Evolutionary conservation across 2,113 vertebrate species (phyloP).

Genomic region (Tenrec ecaudatus): DNA sequence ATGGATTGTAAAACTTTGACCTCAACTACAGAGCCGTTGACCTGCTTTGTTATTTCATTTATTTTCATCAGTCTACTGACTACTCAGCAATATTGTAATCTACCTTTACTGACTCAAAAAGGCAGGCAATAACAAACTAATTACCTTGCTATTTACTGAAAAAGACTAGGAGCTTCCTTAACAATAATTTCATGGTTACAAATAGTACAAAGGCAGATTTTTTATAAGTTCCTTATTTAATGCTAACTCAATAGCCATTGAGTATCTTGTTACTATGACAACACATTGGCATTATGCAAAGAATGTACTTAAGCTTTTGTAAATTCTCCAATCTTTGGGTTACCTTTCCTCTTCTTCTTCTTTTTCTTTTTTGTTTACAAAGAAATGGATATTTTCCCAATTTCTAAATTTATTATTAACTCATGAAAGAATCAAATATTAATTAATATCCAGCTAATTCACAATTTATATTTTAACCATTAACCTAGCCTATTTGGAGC

Average conservation of each 20-base stretch:
- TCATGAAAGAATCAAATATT: neutral
- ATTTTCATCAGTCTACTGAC: neutral
- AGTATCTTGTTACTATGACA: neutral
- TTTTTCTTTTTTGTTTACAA: neutral
- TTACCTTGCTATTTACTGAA: neutral
- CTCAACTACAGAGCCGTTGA: neutral
- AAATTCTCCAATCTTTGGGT: neutral
- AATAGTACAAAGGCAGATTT: neutral
- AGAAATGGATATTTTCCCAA: neutral
- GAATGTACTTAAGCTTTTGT: neutral
- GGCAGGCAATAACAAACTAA: neutral
- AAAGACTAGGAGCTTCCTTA: neutral
- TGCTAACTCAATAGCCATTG: neutral
- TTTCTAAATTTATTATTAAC: neutral
- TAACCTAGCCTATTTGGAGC: neutral
- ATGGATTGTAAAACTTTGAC: neutral
- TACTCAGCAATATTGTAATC: neutral
- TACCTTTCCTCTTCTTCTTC: neutral
- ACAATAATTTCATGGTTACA: neutral
- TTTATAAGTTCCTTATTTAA: neutral
- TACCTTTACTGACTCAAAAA: neutral
- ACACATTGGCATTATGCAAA: neutral
- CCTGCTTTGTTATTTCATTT: neutral
- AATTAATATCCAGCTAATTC: neutral
- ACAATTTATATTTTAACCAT: neutral